These are phyloP conservation scores for Sturmia bella DNA, from an alignment of 2,888 invertebrate species.

Conservation along the genomic window DNA sequence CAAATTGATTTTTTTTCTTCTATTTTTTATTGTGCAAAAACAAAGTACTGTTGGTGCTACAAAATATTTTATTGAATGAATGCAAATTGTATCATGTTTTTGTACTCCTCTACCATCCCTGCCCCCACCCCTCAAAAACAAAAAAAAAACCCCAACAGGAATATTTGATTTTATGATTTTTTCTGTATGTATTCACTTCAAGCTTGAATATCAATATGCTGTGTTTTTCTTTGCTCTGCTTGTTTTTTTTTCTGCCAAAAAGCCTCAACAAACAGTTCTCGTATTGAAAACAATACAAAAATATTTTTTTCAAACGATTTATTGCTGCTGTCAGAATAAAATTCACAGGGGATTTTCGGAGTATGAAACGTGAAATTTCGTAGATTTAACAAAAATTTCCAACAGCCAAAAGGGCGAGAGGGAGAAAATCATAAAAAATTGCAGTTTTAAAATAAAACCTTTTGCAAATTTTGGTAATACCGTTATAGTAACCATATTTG, in stretches of 20 bases:
- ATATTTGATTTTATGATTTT: conserved; percentile 12
- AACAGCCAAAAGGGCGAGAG: neutral
- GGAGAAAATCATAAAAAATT: neutral
- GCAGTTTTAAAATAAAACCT: neutral
- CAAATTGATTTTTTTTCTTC: no score
- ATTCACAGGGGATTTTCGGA: conserved; percentile 55
- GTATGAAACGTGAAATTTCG: conserved; percentile 26
- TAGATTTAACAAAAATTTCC: conserved; percentile 24
- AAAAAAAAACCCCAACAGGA: neutral
- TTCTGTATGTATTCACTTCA: conserved; percentile 15
- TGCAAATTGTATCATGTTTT: conserved; percentile 33
- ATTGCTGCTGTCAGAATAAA: conserved; percentile 58
- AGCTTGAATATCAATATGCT: conserved; percentile 36
- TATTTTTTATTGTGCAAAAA: neutral
- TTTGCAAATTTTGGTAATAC: conserved; percentile 12
- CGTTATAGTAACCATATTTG: conserved; percentile 30
- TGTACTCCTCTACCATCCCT: neutral
- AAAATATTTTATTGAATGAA: conserved; percentile 39
- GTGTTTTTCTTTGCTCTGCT: neutral
- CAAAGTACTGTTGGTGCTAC: neutral
- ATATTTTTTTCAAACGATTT: conserved; percentile 50
- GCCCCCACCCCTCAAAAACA: no score
- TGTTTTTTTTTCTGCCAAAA: neutral
- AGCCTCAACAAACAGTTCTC: conserved; percentile 35
- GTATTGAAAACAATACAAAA: neutral